Conservation (phyloP, 2,797 vertebrate species). For the Sorex maritimensis region DNA sequence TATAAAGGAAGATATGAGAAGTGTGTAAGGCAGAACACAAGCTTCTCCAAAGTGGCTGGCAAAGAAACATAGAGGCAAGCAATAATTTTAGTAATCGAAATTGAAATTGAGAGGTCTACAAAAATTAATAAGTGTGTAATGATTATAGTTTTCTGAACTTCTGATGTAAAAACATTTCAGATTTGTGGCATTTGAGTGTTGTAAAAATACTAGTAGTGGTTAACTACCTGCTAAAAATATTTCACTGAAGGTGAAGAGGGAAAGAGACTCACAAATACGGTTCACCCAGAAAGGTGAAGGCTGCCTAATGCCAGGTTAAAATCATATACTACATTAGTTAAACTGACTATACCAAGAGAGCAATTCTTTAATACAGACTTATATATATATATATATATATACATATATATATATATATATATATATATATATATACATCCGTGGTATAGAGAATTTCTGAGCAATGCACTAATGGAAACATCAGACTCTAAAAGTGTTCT, state of each 20-base stretch:
- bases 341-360: neutral
- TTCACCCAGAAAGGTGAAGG: neutral
- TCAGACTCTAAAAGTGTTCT: neutral
- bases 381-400: neutral
- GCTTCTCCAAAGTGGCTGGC: no score
- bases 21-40: no score
- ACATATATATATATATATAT: conserved; percentile 16
- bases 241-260: neutral
- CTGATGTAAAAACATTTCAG: neutral
- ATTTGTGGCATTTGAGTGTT: neutral
- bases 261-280: neutral
- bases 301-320: neutral
- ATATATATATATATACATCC: conserved; percentile 35
- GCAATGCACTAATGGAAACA: neutral
- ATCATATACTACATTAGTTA: neutral
- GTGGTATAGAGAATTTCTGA: neutral
- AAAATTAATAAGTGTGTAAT: neutral
- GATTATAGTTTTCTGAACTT: neutral
- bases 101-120: neutral
- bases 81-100: neutral
- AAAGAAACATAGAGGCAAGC: no score
- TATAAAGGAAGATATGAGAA: no score
- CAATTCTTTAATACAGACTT: neutral
- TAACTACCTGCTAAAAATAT: neutral
- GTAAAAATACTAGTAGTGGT: no score